Evolutionary conservation across 2,888 invertebrate species (phyloP).

Genomic region (Oscheius sp.): DNA sequence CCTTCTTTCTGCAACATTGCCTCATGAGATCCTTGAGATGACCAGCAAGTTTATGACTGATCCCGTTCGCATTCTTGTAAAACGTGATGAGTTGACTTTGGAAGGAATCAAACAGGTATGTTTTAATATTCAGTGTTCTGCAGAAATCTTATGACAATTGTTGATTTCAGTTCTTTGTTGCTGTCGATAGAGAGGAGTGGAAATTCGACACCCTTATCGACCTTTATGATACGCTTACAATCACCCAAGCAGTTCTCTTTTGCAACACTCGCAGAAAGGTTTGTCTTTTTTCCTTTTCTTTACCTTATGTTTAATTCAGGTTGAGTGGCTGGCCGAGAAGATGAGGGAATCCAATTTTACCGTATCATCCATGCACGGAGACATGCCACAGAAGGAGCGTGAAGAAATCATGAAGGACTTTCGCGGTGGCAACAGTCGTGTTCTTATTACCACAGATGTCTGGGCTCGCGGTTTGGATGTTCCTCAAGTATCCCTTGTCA

Average conservation of each 20-base stretch:
- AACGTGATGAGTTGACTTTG: conserved; percentile 96
- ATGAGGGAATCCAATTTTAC: conserved; percentile 99
- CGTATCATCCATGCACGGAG: conserved; percentile 97
- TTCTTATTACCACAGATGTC: conserved; percentile 97
- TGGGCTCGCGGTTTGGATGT: conserved; percentile 99
- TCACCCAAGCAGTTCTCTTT: conserved; percentile 99
- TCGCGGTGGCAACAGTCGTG: conserved; percentile 76
- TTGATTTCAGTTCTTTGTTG: conserved; percentile 88
- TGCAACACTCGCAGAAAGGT: conserved; percentile 86
- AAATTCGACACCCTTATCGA: conserved; percentile 99
- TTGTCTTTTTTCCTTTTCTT: background rate
- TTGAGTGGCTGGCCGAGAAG: conserved; percentile 99
- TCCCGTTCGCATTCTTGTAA: conserved; percentile 97
- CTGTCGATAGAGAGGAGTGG: conserved; percentile 99
- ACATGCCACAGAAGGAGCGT: conserved; percentile 88
- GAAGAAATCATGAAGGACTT: conserved; percentile 92
- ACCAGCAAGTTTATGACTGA: conserved; percentile 99
- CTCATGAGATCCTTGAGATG: conserved; percentile 99
- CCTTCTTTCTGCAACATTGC: conserved; percentile 94
- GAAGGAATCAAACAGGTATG: conserved; percentile 90
- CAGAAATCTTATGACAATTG: background rate
- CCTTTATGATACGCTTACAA: conserved; percentile 96
- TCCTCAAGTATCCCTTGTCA: conserved; percentile 93
- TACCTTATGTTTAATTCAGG: conserved; percentile 75
- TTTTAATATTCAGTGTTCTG: background rate